Evolutionary conservation across 2,113 vertebrate species (phyloP), one percentile per base, ranked within the genome.

Genomic region (Microcebus ravelobensis): DNA sequence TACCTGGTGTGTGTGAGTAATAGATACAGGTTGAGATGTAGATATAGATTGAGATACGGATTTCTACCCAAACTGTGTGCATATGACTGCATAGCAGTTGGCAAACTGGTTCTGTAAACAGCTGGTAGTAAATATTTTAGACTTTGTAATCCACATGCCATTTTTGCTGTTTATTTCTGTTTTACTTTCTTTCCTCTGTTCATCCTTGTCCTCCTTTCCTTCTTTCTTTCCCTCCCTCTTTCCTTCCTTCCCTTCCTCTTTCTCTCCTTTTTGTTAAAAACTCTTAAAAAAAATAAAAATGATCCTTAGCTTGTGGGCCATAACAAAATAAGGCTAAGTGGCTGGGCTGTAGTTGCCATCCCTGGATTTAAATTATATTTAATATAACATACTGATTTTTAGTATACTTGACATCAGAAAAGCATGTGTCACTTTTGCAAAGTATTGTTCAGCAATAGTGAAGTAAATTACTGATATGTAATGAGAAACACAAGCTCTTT

Each of bases 381-480:
- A 57, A 57, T 57, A 0, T 71, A 68, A n/a, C 36, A 39, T 20
- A 79, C 8, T 68, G 48, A 50, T 89, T 55, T 61, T 81, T 73
- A 36, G 63, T 68, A 27, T 23, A 5, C 31, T 48, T 27, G 6
- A 81, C 27, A 61, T 68, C 71, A 83, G 39, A 95, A 45, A 45
- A 70, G 8, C 11, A 9, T 29, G 25, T 80, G 11, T 11, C 42
- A 84, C 17, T 87, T 80, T 70, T 9, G 15, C 80, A n/a, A 79
- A 95, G 34, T 82, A 20, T 67, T 73, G 68, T 45, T 84, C 63
- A 81, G 31, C 87, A 91, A 13, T 34, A 73, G 77, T 89, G 39
- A 91, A 82, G 36, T 87, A 90, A 59, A 39, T 74, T 11, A 20
- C 17, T 50, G 18, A 7, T n/a, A 14, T 27, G 3, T 74, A 17